Evolutionary conservation across 2,113 vertebrate genomes (phyloP).

Genomic region (Chlorodrepanis virens): DNA sequence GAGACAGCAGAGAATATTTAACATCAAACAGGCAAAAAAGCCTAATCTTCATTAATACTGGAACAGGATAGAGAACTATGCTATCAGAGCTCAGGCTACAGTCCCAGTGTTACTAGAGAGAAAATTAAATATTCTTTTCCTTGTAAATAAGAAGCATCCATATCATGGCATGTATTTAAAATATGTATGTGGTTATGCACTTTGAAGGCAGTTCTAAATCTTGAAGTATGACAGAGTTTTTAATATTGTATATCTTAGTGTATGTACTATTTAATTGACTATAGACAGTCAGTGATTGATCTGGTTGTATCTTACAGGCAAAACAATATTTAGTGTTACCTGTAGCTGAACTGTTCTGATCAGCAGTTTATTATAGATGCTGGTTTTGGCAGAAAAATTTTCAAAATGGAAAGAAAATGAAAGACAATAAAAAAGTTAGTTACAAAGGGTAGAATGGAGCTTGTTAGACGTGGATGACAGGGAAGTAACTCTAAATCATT

Average conservation of each 20-base stretch:
- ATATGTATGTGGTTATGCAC: neutral
- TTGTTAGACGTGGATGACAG: neutral
- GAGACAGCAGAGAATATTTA: neutral
- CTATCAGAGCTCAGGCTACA: neutral
- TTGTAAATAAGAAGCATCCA: neutral
- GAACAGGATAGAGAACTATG: neutral
- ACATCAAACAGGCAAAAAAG: neutral
- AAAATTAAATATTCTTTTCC: neutral
- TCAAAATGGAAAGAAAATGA: neutral
- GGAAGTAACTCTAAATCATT: neutral
- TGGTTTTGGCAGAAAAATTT: neutral
- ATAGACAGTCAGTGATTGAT: neutral
- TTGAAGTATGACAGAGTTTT: neutral
- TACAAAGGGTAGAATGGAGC: neutral
- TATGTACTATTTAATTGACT: neutral
- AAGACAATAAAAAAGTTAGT: neutral
- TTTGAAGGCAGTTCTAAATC: neutral
- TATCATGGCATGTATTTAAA: neutral
- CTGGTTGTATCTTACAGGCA: neutral
- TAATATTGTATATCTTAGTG: neutral
- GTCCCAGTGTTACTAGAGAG: neutral
- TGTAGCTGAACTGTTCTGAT: neutral
- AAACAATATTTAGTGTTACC: neutral
- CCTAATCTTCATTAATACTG: neutral
- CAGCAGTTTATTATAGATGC: neutral